Base-by-base conservation (phyloP, 37 sponge, comb jelly and placozoan species). In the Lycopodina hypogea region DNA sequence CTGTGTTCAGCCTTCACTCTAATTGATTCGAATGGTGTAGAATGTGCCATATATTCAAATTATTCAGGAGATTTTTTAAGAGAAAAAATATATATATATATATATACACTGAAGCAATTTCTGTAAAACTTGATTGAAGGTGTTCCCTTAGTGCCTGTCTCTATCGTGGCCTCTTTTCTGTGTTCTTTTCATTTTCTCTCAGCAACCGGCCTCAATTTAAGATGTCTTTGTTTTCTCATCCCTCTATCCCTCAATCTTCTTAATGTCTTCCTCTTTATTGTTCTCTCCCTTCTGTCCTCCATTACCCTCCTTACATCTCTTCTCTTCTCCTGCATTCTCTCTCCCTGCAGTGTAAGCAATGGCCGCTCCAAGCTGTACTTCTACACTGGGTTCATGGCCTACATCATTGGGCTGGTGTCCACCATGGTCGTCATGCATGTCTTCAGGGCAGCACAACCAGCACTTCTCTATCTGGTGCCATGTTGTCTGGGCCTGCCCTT, bases 381-480 rank as follows among this genome's bases (percentile, higher is more conserved):
- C 84, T 78, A 81, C 45, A 63, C 81, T 23, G 77, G 93, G 1
- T 91, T 94, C 53, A 34, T 93, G 23, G 88, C 99, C 69, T 98
- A 98, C 84, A 88, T 98, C 48, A 26, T 95, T 17, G 99, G 99
- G 0, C 90, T 98, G 61, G 84, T 79, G 18, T 72, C 73, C 62
- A 98, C 99, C 36, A 83, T 98, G 24, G 81, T 64, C 1, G 81
- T 93, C 19, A 84, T 98, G 88, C 92, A 91, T 40, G 24, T 84
- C 56, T 98, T 95, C 86, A 87, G 89, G 51, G 92, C 96, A 15
- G 99, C 99, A 23, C 97, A 96, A 78, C 99, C 99, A 33, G 99
- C 99, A 0, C 89, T 98, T 35, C 90, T 98, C 74, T 98, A 98
- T 69, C 88, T 98, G 18, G 99, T 98, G 57, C 99, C 99, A 19